Evolutionary conservation across 2,797 vertebrate genomes (phyloP), one percentile per base, ranked within the genome.

Genomic region (Gymnothorax reevesii): DNA sequence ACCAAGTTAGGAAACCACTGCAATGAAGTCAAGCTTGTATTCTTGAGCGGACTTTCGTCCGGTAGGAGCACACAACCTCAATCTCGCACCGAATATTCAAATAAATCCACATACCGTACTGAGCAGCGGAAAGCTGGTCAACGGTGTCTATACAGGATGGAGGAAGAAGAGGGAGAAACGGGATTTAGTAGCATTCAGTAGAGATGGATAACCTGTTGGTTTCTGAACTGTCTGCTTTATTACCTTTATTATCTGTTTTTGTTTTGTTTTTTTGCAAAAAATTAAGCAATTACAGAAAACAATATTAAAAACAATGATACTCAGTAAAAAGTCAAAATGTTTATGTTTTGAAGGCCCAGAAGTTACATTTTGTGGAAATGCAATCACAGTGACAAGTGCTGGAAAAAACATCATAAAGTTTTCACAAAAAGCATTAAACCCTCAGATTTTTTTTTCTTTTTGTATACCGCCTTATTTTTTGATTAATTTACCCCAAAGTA

Each of bases 81-180:
- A 69, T n/a, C 17, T 77, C 0, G 71, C 71, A 4, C 4, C 10
- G 15, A 79, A 17, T 83, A 92, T 94, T 93, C 80, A 64, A 33
- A 66, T 33, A 22, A 42, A 49, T 60, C 59, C 5, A 62, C 83
- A 12, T 84, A 95, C 93, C 89, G 52, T 91, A 73, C 22, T 87
- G 80, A 83, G 89, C 89, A 82, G 87, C 83, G 57, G 20, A 4
- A 13, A 90, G 86, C 0, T 1, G 83, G 2, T 86, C 92, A 92
- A 83, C 86, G 42, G 60, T 7, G 57, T 84, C 83, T 62, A 59
- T 62, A 33, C 2, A 17, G n/a, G 42, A 55, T 42, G 20, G 0
- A 49, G 77, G 59, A 87, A 66, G 88, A 59, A 85, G 2, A 83
- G 54, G 27, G 22, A 86, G 33, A 64, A 80, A 80, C 4, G 22